phyloP scores from a whole-genome alignment of 2,797 vertebrate genomes.

The Crenuchus spilurus region DNA sequence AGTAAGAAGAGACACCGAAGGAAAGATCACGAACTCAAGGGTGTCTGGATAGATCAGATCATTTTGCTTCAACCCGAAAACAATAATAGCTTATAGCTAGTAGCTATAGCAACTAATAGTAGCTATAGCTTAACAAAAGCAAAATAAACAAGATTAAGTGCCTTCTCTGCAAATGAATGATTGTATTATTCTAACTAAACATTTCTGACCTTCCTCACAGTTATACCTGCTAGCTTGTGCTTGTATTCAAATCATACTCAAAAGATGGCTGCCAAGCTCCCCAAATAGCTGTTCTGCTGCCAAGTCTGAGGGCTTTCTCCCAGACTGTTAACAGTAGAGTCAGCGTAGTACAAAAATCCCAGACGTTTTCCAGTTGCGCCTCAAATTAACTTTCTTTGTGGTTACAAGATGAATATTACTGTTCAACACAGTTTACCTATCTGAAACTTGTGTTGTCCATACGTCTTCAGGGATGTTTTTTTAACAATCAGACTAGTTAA shows the following conservation, averaged over 20 bases:
- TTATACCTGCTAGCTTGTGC: slow-evolving; percentile 21
- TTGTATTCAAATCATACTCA: slow-evolving; percentile 30
- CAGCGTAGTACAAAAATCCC: slow-evolving; percentile 36
- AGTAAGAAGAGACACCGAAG: no score
- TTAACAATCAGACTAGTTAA: no score
- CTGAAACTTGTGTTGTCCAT: no score
- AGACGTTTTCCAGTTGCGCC: slow-evolving; percentile 10
- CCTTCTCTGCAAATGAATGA: no score
- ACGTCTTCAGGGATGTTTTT: no score
- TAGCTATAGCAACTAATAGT: no score
- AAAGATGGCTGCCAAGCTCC: slow-evolving; percentile 66
- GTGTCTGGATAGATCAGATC: background rate
- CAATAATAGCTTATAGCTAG: no score
- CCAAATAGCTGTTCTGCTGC: slow-evolving; percentile 53
- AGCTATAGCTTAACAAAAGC: no score
- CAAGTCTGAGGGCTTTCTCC: slow-evolving; percentile 58
- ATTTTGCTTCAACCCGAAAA: background rate
- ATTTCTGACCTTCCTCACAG: background rate
- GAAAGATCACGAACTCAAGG: slow-evolving; percentile 8
- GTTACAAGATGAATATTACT: background rate
- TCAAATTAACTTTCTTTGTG: slow-evolving; percentile 15
- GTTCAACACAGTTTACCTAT: no score
- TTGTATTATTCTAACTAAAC: no score
- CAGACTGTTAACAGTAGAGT: slow-evolving; percentile 35
- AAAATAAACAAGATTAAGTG: no score